phyloP scores from a whole-genome alignment of 2,113 vertebrate genomes.

The Perccottus glenii region DNA sequence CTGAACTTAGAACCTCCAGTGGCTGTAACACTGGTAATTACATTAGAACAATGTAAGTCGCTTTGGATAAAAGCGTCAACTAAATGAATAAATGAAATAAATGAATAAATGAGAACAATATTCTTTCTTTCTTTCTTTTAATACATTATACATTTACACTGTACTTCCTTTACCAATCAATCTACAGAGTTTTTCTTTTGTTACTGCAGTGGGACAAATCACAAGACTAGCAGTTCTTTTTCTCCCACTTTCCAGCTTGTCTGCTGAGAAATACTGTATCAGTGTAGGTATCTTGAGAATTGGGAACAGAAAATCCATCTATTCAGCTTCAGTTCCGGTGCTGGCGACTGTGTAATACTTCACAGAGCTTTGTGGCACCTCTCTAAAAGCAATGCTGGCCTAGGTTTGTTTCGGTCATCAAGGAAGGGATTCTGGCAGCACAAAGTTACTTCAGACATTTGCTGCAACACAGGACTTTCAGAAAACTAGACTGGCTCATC shows the following conservation, averaged over 20 bases:
- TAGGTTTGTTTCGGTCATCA: slow-evolving; percentile 31
- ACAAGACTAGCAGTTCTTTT: background rate
- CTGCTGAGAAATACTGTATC: background rate
- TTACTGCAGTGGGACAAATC: no score
- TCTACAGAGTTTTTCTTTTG: background rate
- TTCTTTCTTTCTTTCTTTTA: background rate
- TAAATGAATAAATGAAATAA: no score
- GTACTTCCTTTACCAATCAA: background rate
- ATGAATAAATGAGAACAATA: no score
- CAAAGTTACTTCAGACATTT: slow-evolving; percentile 17
- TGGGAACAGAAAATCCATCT: slow-evolving; percentile 23
- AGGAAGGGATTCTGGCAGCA: slow-evolving; percentile 31
- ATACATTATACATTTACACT: background rate
- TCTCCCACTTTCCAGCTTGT: background rate
- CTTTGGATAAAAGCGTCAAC: no score
- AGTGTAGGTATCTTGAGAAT: background rate
- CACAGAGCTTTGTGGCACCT: slow-evolving; percentile 32
- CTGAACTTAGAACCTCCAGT: background rate
- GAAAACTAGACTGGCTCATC: slow-evolving; percentile 13
- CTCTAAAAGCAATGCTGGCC: slow-evolving; percentile 34
- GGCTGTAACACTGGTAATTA: no score
- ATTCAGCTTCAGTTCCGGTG: slow-evolving; percentile 19
- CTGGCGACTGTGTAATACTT: slow-evolving; percentile 32
- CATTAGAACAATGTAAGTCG: no score
- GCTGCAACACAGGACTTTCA: slow-evolving; percentile 33